phyloP scores from a whole-genome alignment of 2,888 invertebrate species.

The Timema podura region DNA sequence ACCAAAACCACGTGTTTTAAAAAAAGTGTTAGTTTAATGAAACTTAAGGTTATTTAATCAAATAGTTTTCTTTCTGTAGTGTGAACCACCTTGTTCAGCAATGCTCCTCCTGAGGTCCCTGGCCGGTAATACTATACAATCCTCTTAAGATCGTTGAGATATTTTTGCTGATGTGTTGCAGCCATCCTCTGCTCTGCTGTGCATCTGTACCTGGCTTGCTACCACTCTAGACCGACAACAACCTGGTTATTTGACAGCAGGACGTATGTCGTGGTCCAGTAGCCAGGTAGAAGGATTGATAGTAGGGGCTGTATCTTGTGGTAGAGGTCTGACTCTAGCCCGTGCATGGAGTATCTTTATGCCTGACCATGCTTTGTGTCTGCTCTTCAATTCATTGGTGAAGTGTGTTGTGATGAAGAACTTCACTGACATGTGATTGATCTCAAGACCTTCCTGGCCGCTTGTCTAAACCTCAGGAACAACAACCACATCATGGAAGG shows the following conservation, averaged over 20 bases:
- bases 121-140: too few species aligned
- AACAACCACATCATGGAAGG: not conserved
- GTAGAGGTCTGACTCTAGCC: conserved; percentile 57
- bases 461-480: conserved; percentile 33
- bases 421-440: conserved; percentile 39
- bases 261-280: conserved; percentile 21
- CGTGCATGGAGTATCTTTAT: conserved; percentile 68
- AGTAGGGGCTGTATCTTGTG: conserved; percentile 50
- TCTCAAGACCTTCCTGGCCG: conserved; percentile 44
- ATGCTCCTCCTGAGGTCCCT: too few species aligned
- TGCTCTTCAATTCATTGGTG: too few species aligned
- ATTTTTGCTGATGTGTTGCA: conserved; percentile 39
- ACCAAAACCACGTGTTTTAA: too few species aligned
- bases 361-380: conserved; percentile 57
- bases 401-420: conserved; percentile 42
- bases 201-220: conserved; percentile 59
- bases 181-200: conserved; percentile 59
- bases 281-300: conserved; percentile 44
- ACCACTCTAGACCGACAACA: conserved; percentile 19
- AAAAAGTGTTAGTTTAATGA: too few species aligned
- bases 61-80: too few species aligned
- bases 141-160: too few species aligned
- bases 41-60: too few species aligned
- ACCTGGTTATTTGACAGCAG: not conserved
- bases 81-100: too few species aligned